Percentiles rank a stretch among this genome's conserved stretches.
These are phyloP conservation scores for Pollimyrus isidori DNA, from an alignment of 2,113 vertebrate species.

Conservation along the genomic window DNA sequence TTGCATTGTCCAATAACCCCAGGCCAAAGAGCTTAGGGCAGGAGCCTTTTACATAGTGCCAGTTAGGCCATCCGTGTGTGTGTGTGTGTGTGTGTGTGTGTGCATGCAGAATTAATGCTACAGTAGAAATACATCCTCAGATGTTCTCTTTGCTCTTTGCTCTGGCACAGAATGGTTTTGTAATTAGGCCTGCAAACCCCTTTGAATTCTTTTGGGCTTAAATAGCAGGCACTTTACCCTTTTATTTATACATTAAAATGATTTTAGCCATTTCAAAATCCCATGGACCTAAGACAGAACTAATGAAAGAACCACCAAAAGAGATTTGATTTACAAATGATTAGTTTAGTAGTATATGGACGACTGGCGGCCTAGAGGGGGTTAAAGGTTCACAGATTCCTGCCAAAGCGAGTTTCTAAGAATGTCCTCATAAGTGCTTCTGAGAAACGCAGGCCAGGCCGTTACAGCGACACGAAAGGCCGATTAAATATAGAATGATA, in stretches of 20 bases:
- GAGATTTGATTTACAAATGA: not conserved
- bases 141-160: not conserved
- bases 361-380: no score
- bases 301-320: not conserved
- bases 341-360: not conserved
- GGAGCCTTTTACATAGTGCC: not conserved
- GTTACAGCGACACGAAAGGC: not conserved
- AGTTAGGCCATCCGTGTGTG: not conserved
- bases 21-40: constrained; percentile 8
- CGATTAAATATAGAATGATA: constrained; percentile 22
- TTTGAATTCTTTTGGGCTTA: not conserved
- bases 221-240: not conserved
- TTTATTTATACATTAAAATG: not conserved
- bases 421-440: constrained; percentile 7
- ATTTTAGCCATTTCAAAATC: not conserved
- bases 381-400: not conserved
- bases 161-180: not conserved
- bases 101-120: not conserved
- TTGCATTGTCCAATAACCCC: not conserved
- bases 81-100: not conserved
- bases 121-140: not conserved
- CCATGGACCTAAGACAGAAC: not conserved
- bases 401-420: not conserved
- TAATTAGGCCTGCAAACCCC: not conserved
- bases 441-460: not conserved